Evolutionary conservation across 2,797 vertebrate species (phyloP).

Genomic region (Tokudaia tokunoshimensis): DNA sequence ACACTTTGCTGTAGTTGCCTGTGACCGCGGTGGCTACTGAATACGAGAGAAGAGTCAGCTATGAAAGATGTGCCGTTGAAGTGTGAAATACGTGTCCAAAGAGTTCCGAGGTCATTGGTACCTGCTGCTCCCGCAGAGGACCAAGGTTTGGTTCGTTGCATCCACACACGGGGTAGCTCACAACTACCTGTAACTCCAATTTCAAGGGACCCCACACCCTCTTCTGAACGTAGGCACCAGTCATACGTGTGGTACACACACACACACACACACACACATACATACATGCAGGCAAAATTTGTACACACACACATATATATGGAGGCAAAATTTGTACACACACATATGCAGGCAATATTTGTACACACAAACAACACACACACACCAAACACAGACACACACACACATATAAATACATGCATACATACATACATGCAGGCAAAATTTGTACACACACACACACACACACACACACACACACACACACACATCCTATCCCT

Average conservation of each 20-base stretch:
- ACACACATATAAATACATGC: no score
- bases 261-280: not conserved
- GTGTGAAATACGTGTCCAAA: not conserved
- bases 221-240: not conserved
- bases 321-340: no score
- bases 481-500: fast-evolving
- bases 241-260: not conserved
- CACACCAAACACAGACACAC: no score
- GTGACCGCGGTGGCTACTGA: not conserved
- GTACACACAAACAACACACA: no score
- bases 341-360: no score
- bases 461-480: not conserved
- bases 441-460: no score
- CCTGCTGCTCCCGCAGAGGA: not conserved
- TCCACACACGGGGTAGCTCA: no score
- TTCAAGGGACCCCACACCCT: not conserved
- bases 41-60: not conserved
- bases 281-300: no score
- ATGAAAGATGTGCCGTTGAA: not conserved
- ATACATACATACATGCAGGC: no score
- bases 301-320: no score
- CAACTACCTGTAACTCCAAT: not conserved
- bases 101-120: not conserved
- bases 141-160: not conserved
- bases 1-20: not conserved